Conservation (phyloP, 2,888 invertebrate species). For the Pantelozetes paolii region DNA sequence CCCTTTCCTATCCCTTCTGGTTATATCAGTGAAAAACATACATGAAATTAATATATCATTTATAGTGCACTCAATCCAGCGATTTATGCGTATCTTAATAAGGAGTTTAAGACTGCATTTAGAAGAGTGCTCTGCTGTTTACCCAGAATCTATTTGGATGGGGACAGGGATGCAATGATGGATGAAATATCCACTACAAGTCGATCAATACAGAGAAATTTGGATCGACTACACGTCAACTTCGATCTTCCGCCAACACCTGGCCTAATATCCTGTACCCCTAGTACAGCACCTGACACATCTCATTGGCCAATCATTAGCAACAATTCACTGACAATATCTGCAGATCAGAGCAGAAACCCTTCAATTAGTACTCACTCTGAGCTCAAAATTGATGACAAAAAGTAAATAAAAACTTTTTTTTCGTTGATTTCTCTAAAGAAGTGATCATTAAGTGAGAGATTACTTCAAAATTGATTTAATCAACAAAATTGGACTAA, state of each 20-base stretch:
- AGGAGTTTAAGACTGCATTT: constrained; percentile 91
- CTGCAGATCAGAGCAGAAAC: constrained; percentile 12
- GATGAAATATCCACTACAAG: constrained; percentile 35
- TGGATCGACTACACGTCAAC: constrained; percentile 43
- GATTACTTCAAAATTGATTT: no score
- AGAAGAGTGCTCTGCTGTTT: constrained; percentile 77
- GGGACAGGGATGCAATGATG: constrained; percentile 38
- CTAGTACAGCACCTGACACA: constrained; percentile 38
- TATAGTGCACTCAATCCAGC: constrained; percentile 78
- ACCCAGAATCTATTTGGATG: constrained; percentile 40
- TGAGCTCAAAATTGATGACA: neutral
- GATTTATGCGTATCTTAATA: constrained; percentile 89
- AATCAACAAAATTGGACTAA: no score
- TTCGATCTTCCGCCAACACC: constrained; percentile 38
- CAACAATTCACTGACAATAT: neutral
- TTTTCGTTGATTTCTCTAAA: neutral
- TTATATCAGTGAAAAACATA: neutral
- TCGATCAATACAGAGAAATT: constrained; percentile 26
- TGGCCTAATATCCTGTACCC: constrained; percentile 34
- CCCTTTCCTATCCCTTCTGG: neutral
- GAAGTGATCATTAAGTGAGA: no score
- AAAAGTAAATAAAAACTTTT: constrained; percentile 13
- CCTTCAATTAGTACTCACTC: constrained; percentile 15
- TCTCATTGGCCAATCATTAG: constrained; percentile 36
- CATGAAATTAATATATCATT: constrained; percentile 39